phyloP scores from a whole-genome alignment of 2,888 invertebrate genomes.

The Cybosia mesomella region DNA sequence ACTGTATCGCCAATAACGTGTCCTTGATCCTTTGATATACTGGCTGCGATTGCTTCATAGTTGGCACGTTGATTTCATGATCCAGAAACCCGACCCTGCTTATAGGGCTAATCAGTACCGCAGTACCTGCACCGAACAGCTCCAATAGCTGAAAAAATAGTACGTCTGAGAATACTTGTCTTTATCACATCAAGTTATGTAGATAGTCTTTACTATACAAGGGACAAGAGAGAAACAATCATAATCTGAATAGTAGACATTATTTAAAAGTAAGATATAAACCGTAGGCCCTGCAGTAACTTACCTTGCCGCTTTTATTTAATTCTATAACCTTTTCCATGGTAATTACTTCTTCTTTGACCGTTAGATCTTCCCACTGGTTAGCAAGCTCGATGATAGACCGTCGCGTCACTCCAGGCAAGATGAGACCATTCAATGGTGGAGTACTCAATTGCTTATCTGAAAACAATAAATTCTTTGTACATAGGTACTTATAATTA shows the following conservation, averaged over 20 bases:
- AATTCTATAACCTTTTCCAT: slow-evolving; percentile 94
- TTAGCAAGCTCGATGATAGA: slow-evolving; percentile 93
- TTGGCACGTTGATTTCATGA: slow-evolving; percentile 90
- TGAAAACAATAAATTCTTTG: slow-evolving; percentile 71
- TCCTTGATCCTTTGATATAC: slow-evolving; percentile 91
- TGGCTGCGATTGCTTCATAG: slow-evolving; percentile 90
- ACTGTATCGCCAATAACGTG: slow-evolving; percentile 95
- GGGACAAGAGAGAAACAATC: neutral
- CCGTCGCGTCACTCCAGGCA: slow-evolving; percentile 97
- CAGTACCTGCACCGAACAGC: slow-evolving; percentile 99
- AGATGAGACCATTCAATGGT: slow-evolving; percentile 96
- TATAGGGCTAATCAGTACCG: slow-evolving; percentile 97
- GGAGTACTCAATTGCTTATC: slow-evolving; percentile 97
- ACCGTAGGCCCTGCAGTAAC: slow-evolving; percentile 56
- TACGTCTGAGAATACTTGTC: neutral
- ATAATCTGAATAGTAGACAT: neutral
- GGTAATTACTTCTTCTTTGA: slow-evolving; percentile 92
- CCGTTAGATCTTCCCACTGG: slow-evolving; percentile 95
- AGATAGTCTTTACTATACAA: neutral
- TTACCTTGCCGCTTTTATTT: slow-evolving; percentile 93
- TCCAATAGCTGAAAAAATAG: slow-evolving; percentile 91
- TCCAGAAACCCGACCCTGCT: slow-evolving; percentile 93
- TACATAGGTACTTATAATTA: neutral
- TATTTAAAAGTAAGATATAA: neutral
- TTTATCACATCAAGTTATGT: neutral